phyloP scores from a whole-genome alignment of 2,113 vertebrate species.

The Puffinus mauretanicus region DNA sequence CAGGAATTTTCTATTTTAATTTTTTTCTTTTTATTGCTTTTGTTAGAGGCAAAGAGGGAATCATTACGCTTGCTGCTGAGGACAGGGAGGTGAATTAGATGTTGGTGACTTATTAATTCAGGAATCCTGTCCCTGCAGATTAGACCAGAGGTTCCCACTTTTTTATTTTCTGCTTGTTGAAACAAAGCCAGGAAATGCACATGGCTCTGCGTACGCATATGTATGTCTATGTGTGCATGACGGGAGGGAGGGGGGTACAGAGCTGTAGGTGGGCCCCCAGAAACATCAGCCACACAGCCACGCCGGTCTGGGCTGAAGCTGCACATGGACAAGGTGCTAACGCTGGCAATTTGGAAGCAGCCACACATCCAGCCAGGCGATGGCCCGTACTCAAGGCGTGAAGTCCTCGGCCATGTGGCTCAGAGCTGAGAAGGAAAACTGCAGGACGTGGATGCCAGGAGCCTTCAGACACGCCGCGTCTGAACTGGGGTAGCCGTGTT shows the following conservation, averaged over 20 bases:
- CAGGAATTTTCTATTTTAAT: background rate
- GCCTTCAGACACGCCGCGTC: background rate
- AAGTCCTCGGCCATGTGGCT: background rate
- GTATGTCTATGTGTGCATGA: background rate
- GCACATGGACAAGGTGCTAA: background rate
- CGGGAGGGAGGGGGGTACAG: background rate
- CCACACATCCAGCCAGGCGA: background rate
- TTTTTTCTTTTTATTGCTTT: background rate
- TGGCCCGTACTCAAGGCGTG: background rate
- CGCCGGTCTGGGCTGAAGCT: background rate
- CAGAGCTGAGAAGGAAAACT: background rate
- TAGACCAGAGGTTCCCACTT: background rate
- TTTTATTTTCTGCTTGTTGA: background rate
- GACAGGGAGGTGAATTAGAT: slow-evolving; percentile 37
- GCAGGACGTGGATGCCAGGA: background rate
- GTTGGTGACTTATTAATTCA: slow-evolving; percentile 42
- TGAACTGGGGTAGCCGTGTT: background rate
- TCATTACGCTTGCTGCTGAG: background rate
- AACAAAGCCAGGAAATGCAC: background rate
- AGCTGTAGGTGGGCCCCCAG: background rate
- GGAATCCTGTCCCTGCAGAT: slow-evolving; percentile 24
- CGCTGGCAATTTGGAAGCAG: background rate
- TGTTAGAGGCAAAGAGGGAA: slow-evolving; percentile 14
- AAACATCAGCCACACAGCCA: background rate
- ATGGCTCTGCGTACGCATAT: background rate